Conservation (phyloP, 2,888 invertebrate species). For the Netelia fuscicornis region DNA sequence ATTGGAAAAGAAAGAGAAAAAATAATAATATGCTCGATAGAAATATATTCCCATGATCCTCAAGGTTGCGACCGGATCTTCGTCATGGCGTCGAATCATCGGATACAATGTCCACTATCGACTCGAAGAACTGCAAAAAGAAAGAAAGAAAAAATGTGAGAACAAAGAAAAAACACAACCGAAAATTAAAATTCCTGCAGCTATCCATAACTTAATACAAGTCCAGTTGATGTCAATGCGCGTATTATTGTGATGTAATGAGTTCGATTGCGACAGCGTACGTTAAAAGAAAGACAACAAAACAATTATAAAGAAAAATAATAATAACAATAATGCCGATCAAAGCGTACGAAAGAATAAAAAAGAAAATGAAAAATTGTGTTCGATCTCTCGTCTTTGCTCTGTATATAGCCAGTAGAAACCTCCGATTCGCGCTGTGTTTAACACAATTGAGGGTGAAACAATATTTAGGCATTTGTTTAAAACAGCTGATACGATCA, state of each 20-base stretch:
- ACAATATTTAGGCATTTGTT: slow-evolving; percentile 34
- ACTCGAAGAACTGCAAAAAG: background rate
- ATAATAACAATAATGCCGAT: slow-evolving; percentile 34
- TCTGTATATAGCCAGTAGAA: slow-evolving; percentile 1
- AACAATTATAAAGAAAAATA: slow-evolving; percentile 17
- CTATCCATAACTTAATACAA: slow-evolving; percentile 17
- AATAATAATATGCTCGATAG: background rate
- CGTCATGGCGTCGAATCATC: background rate
- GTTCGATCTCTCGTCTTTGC: slow-evolving; percentile 2
- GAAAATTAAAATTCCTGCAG: slow-evolving; percentile 13
- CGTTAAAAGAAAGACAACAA: slow-evolving; percentile 10
- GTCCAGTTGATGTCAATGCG: slow-evolving; percentile 49
- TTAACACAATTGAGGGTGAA: slow-evolving; percentile 41
- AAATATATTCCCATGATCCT: background rate
- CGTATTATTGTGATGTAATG: slow-evolving; percentile 51
- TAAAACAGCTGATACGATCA: background rate
- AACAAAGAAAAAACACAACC: background rate
- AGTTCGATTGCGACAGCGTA: slow-evolving; percentile 30
- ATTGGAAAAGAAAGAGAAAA: background rate
- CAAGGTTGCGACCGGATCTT: background rate
- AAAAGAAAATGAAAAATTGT: slow-evolving; percentile 7
- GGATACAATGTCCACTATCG: background rate
- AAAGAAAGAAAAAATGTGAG: background rate
- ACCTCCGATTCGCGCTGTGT: slow-evolving; percentile 31
- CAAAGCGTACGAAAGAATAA: slow-evolving; percentile 34